Percentiles rank a stretch among this genome's conserved stretches.
phyloP scores from a whole-genome alignment of 2,888 invertebrate genomes.

The Tortricodes alternella region DNA sequence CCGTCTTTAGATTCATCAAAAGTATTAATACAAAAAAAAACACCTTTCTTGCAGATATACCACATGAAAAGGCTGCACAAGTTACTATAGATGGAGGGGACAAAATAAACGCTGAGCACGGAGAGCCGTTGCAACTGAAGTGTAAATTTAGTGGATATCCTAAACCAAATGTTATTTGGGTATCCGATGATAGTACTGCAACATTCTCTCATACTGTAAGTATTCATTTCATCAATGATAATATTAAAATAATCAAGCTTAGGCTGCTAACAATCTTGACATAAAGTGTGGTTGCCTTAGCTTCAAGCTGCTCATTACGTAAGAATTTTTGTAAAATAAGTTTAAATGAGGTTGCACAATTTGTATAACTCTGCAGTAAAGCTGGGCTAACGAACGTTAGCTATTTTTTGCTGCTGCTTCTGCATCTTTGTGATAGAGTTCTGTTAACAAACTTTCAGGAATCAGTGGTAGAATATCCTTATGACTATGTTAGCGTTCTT shows the following conservation, averaged over 20 bases:
- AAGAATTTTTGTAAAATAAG: too few species aligned
- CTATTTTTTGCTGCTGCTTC: too few species aligned
- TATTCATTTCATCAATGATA: neutral
- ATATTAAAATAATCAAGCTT: neutral
- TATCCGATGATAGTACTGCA: constrained; percentile 38
- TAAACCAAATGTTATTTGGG: constrained; percentile 52
- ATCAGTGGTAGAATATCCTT: constrained; percentile 44
- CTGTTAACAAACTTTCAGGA: constrained; percentile 45
- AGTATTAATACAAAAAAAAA: neutral
- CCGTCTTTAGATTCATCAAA: too few species aligned
- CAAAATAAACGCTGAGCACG: constrained; percentile 38
- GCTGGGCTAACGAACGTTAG: too few species aligned
- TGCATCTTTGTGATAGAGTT: too few species aligned
- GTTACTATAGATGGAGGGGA: constrained; percentile 41
- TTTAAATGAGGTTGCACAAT: too few species aligned
- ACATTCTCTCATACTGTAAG: constrained; percentile 41
- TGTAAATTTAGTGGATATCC: constrained; percentile 57
- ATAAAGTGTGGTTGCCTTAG: too few species aligned
- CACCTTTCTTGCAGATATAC: constrained; percentile 34
- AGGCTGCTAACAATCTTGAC: too few species aligned
- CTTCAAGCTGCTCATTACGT: too few species aligned
- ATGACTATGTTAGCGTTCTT: constrained; percentile 49
- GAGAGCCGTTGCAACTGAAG: constrained; percentile 42
- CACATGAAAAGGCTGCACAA: constrained; percentile 37
- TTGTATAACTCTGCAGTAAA: too few species aligned